Conservation (phyloP, 2,113 vertebrate species). For the Neodon shergylaensis region DNA sequence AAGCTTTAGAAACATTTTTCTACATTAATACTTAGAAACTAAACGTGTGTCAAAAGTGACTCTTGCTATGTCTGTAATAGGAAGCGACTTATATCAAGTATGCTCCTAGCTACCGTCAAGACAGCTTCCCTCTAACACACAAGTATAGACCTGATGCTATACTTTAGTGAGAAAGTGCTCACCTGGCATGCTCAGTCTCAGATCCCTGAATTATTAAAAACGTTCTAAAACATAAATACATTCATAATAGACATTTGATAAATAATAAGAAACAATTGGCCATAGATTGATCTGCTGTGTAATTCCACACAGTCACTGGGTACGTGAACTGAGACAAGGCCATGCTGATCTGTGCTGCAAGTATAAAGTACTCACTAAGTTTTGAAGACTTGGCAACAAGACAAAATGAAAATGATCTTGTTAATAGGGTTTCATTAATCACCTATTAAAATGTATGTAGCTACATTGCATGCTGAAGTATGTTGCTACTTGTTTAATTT, state of each 20-base stretch:
- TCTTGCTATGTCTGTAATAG: not conserved
- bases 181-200: not conserved
- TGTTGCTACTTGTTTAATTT: not conserved
- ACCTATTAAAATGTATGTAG: conserved; percentile 4
- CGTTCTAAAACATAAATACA: not conserved
- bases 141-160: not conserved
- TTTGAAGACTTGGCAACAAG: not conserved
- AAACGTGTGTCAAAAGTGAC: not conserved
- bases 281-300: not conserved
- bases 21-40: not conserved
- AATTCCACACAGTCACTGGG: not conserved
- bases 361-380: not conserved
- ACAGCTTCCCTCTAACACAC: not conserved
- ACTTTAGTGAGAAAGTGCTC: not conserved
- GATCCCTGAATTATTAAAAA: not conserved
- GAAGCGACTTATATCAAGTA: not conserved
- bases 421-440: not conserved
- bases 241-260: conserved; percentile 4
- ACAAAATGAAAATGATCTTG: not conserved
- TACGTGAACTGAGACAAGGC: not conserved
- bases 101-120: not conserved
- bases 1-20: conserved; percentile 29
- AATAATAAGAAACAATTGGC: not conserved
- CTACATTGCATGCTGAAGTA: not conserved
- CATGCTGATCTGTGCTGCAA: not conserved